Percentiles rank a stretch among this genome's conserved stretches.
Conservation (phyloP, 2,888 invertebrate genomes). For the Dryobota labecula region DNA sequence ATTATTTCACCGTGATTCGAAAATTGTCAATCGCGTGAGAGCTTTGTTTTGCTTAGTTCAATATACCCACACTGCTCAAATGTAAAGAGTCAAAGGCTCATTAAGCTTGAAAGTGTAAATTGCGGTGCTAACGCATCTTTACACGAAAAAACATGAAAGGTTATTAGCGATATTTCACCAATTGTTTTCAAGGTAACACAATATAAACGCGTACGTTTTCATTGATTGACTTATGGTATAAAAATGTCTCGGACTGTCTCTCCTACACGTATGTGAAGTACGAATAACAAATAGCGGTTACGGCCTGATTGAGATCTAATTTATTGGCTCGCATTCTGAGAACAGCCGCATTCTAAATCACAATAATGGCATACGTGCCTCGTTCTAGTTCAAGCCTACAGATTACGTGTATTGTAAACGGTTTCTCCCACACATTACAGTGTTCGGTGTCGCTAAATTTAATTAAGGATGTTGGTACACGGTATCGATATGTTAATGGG, state of each 20-base stretch:
- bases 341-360: slow-evolving; percentile 85
- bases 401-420: slow-evolving; percentile 79
- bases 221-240: slow-evolving; percentile 54
- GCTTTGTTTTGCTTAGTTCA: background rate
- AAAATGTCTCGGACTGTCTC: slow-evolving; percentile 61
- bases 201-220: slow-evolving; percentile 29
- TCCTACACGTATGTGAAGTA: slow-evolving; percentile 72
- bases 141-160: background rate
- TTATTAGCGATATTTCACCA: slow-evolving; percentile 17
- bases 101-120: background rate
- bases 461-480: slow-evolving; percentile 64
- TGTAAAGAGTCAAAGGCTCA: background rate
- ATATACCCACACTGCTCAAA: background rate
- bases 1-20: slow-evolving; percentile 1
- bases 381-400: slow-evolving; percentile 77
- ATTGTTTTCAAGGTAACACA: slow-evolving; percentile 26
- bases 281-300: slow-evolving; percentile 85
- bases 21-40: background rate
- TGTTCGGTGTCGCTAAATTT: slow-evolving; percentile 69
- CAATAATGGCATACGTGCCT: slow-evolving; percentile 84
- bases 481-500: slow-evolving; percentile 49
- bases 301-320: slow-evolving; percentile 89
- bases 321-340: slow-evolving; percentile 87
- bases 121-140: background rate
- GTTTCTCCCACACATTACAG: slow-evolving; percentile 72